Evolutionary conservation across 2,113 vertebrate genomes (phyloP), one percentile per base, ranked within the genome.

Genomic region (Smithornis capensis): DNA sequence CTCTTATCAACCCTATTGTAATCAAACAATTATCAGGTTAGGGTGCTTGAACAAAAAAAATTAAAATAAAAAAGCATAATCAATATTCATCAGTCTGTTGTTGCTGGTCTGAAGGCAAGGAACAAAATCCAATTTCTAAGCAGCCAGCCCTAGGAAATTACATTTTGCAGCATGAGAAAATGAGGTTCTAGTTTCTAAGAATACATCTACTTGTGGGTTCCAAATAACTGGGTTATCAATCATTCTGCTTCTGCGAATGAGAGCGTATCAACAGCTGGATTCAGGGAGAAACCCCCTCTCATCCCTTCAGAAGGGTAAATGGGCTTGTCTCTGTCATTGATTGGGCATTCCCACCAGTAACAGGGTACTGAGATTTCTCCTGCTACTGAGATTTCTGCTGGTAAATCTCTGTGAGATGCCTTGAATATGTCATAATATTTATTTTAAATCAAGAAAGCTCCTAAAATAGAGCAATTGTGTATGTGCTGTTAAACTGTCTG

Each of bases 151-250:
- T 70, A 55, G 59, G 68, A 94, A 90, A 91, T 38, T 68, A 86
- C 75, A 95, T 88, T 93, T 74, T 86, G 52, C 93, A 96, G 79
- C 59, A 70, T 5, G 38, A 83, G 71, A 93, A 94, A 95, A 94
- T 3, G 68, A 92, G 90, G 87, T 91, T 95, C 92, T 83, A 12
- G 59, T 94, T 93, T 91, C 92, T 86, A 93, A 91, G 94, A 94
- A 94, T 90, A 90, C 14, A 90, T 47, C n/a, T 50, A 85, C 67
- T 27, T 44, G 87, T 50, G 55, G 63, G 50, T 82, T 95, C 87
- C 87, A 90, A 70, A 89, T 87, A 92, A 85, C 91, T 52, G 70
- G 79, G 89, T 84, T 92, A 97, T 94, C 94, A 91, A 79, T 94
- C 91, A 95, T 59, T 27, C 60, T 85, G 67, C 70, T 94, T 45